Base-by-base conservation (phyloP, 2,797 vertebrate genomes). In the Bovichtus diacanthus region DNA sequence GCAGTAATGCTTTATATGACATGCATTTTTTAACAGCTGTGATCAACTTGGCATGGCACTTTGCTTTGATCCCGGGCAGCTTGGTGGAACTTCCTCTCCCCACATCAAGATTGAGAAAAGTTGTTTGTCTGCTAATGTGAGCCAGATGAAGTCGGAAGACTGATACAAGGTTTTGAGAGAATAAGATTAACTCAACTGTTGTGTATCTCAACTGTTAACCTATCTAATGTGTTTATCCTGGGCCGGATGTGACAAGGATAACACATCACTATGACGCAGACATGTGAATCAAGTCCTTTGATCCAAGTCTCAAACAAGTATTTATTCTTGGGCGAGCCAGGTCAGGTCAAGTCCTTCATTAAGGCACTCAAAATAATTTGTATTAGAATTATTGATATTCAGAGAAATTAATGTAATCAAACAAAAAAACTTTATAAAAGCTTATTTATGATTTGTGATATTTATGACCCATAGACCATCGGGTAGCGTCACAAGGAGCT, bases 1-100 rank as follows among this genome's bases (percentile, higher is more conserved):
- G 68, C 61, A 73, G 13, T 36, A 64, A 78, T n/a, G 15, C 71
- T 62, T 76, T 70, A 43, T 18, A 60, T 53, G 70, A 21, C n/a
- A n/a, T 58, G 53, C 70, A 60, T 49, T 13, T 69, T 78, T 46
- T 13, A 61, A 46, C 25, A 47, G 61, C 58, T 73, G 70, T 72
- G 58, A 77, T 78, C 31, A 60, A 5, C 47, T 39, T 70, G 41
- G 46, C 41, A 27, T n/a, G 34, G 46, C 36, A 19, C 2, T 3
- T 3, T 12, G 51, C 70, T 85, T 67, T 75, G 56, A 83, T 80
- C 47, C 8, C 18, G 13, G 15, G 46, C 55, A 68, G 19, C 31
- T 50, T 25, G 38, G 41, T 41, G 49, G 44, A 80, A 75, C 73
- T 11, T 7, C 4, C 69, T 56, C 79, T 66, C 25, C 59, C 7